Evolutionary conservation across 2,113 vertebrate genomes (phyloP).

Genomic region (Brachionichthys hirsutus): DNA sequence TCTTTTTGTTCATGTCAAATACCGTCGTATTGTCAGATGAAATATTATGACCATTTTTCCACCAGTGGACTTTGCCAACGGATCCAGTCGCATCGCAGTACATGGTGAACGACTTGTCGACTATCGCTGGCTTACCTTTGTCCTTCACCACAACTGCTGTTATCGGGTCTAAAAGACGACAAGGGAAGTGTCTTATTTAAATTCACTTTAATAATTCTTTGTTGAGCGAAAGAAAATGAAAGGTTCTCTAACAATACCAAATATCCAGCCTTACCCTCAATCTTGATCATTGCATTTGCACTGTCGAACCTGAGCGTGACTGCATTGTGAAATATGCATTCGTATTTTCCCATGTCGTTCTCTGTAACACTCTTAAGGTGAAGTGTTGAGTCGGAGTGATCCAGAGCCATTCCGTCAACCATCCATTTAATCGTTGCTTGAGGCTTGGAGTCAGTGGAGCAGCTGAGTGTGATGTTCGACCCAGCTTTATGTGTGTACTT

Average conservation of each 20-base stretch:
- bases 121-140: slow-evolving; percentile 22
- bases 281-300: slow-evolving; percentile 20
- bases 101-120: slow-evolving; percentile 43
- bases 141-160: slow-evolving; percentile 25
- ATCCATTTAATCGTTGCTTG: slow-evolving; percentile 59
- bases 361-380: slow-evolving; percentile 21
- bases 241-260: not conserved
- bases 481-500: slow-evolving; percentile 38
- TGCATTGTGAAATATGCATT: slow-evolving; percentile 64
- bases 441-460: slow-evolving; percentile 66
- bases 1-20: slow-evolving; percentile 32
- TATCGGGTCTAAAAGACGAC: slow-evolving; percentile 53
- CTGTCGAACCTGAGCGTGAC: slow-evolving; percentile 53
- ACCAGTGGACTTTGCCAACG: slow-evolving; percentile 55
- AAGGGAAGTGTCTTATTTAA: not conserved
- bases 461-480: slow-evolving; percentile 62
- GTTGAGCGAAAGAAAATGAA: not conserved
- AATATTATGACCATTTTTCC: slow-evolving; percentile 27
- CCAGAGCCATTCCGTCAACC: slow-evolving; percentile 30
- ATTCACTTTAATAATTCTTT: not conserved
- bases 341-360: slow-evolving; percentile 63
- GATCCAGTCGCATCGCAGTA: slow-evolving; percentile 51
- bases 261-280: slow-evolving; percentile 60
- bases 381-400: slow-evolving; percentile 18
- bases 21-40: slow-evolving; percentile 14